These are phyloP conservation scores for Platycercus adscitus DNA, from an alignment of 2,113 vertebrate species.

Conservation along the genomic window DNA sequence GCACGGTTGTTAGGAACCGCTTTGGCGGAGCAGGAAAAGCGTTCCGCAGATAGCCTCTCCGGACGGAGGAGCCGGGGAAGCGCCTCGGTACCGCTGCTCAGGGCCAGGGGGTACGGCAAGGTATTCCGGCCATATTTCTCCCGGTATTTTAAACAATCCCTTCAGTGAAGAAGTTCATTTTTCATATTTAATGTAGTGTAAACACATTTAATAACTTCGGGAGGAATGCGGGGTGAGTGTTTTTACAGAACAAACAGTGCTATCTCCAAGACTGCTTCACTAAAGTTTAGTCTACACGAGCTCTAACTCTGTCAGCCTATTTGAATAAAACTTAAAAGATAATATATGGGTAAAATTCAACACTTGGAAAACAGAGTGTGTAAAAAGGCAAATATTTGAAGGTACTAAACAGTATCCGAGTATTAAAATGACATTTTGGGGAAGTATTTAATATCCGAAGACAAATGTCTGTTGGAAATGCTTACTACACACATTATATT, in stretches of 20 bases:
- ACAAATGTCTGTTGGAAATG: constrained; percentile 62
- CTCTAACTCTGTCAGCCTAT: constrained; percentile 38
- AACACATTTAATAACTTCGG: constrained; percentile 62
- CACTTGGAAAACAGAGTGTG: constrained; percentile 37
- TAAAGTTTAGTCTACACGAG: constrained; percentile 58
- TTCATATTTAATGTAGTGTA: constrained; percentile 69
- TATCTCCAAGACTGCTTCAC: constrained; percentile 38
- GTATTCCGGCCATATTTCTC: background rate
- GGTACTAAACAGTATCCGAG: constrained; percentile 58
- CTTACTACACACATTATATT: constrained; percentile 60
- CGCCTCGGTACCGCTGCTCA: fast-evolving
- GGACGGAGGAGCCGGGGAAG: background rate
- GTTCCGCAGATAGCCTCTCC: background rate
- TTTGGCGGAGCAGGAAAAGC: background rate
- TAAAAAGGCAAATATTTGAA: constrained; percentile 69
- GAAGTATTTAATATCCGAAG: constrained; percentile 68
- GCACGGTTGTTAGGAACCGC: constrained; percentile 1
- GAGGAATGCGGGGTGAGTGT: constrained; percentile 37
- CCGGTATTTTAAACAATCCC: constrained; percentile 36
- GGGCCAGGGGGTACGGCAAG: background rate
- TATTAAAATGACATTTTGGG: constrained; percentile 66
- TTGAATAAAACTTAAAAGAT: constrained; percentile 62
- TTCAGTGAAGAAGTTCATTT: constrained; percentile 35
- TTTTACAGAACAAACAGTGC: constrained; percentile 62
- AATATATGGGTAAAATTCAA: constrained; percentile 50